Base-by-base conservation (phyloP, 2,888 invertebrate species). In the Lacanobia wlatinum region DNA sequence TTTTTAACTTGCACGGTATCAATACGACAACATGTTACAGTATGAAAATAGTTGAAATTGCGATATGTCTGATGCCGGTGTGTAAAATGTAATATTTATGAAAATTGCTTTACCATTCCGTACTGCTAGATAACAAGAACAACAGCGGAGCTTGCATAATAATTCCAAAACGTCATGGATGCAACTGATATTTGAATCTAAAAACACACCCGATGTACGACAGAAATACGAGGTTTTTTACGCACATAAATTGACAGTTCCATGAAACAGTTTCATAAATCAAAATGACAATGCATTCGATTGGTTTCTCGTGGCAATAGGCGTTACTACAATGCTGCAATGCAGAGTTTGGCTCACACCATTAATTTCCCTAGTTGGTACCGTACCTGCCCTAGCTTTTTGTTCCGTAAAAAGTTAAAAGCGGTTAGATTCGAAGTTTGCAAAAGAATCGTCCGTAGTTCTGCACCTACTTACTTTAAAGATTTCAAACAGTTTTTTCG, bases 291-390 rank as follows among this genome's bases (percentile, higher is more conserved):
- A 61, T 75, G 67, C 58, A 80, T 73, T 80, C 70, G 67, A 71
- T 70, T 81, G 72, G 68, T 58, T 70, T 74, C 83, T 81, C 64
- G 78, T 76, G 62, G 65, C 71, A 76, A 76, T 81, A 76, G 75
- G 71, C 75, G 46, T 43, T 69, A 82, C 76, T 83, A 85, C 77
- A 78, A 62, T 83, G 83, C 75, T 86, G 86, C 86, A 86, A 64
- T 86, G 86, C 86, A 76, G 86, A 80, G 74, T 76, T 78, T 62
- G 48, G 64, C 52, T 68, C 74, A 59, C 66, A 65, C 74, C 59
- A 78, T 84, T 79, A 61, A 80, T 84, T 75, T 72, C 60, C 61
- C 73, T 59, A 69, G 52, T 73, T 56, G 12, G 21, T 73, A 40
- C 21, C 34, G 1, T 73, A 68, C 52, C 67, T 60, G 59, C 14